These are phyloP conservation scores for Osmoderma eremita DNA, from an alignment of 2,888 invertebrate species.

Conservation along the genomic window DNA sequence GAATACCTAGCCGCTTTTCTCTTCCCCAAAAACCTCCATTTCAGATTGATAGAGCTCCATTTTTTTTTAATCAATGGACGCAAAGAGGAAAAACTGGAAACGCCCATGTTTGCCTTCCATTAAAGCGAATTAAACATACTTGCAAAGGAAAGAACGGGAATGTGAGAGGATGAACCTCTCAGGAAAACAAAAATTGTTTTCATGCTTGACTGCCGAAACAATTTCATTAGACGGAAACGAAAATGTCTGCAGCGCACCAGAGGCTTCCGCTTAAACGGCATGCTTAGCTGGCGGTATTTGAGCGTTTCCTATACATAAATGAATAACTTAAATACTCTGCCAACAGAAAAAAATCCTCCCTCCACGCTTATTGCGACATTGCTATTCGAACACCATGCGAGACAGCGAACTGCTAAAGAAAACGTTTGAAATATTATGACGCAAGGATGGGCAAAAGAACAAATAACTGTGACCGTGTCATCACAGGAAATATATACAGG, in stretches of 20 bases:
- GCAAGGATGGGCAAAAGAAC: too few species aligned
- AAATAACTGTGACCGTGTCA: too few species aligned
- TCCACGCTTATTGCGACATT: slow-evolving; percentile 12
- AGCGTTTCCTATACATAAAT: slow-evolving; percentile 30
- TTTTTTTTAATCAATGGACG: too few species aligned
- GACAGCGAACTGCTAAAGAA: too few species aligned
- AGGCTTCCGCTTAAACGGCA: slow-evolving; percentile 10
- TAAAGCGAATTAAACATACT: slow-evolving; percentile 1
- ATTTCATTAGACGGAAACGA: slow-evolving; percentile 29
- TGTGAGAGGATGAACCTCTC: slow-evolving; percentile 7
- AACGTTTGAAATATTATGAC: too few species aligned
- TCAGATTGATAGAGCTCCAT: too few species aligned
- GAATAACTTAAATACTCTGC: slow-evolving; percentile 25
- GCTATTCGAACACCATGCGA: slow-evolving; percentile 17
- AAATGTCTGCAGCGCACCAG: slow-evolving; percentile 18
- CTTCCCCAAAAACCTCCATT: too few species aligned
- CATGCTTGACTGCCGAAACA: slow-evolving; percentile 32
- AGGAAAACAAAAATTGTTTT: slow-evolving; percentile 32
- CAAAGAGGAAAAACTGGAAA: neutral
- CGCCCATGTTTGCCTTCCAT: neutral
- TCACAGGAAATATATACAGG: too few species aligned
- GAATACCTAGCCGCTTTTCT: too few species aligned
- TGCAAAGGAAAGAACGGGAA: neutral
- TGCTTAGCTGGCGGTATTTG: slow-evolving; percentile 12
- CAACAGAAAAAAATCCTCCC: slow-evolving; percentile 6